Conservation (phyloP, 2,888 invertebrate genomes). For the Morpho helenor region DNA sequence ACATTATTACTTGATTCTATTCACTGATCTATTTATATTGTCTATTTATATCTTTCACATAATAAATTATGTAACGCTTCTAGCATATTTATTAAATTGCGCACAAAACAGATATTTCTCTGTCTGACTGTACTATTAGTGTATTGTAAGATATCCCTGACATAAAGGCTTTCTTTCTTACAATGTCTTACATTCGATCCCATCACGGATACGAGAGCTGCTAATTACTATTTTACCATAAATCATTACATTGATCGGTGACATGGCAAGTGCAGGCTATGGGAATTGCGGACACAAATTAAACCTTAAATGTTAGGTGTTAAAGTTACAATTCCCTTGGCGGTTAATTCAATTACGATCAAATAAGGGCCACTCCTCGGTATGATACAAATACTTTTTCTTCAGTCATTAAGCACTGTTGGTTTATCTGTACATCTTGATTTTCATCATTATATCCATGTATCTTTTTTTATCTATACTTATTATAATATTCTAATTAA, state of each 20-base stretch:
- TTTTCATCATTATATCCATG: too few species aligned
- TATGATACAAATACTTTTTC: constrained; percentile 1
- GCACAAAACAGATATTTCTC: too few species aligned
- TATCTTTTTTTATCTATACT: too few species aligned
- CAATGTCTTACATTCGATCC: neutral
- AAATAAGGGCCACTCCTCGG: constrained; percentile 6
- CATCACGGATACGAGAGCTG: constrained; percentile 7
- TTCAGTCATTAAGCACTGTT: neutral
- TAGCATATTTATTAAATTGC: too few species aligned
- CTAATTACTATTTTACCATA: constrained; percentile 66
- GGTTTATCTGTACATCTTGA: neutral
- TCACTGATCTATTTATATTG: too few species aligned
- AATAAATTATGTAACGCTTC: too few species aligned
- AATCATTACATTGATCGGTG: constrained; percentile 46
- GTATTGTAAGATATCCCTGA: neutral
- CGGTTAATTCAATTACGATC: constrained; percentile 15
- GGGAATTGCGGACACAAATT: constrained; percentile 9
- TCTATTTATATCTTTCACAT: too few species aligned
- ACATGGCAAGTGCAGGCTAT: constrained; percentile 25
- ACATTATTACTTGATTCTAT: too few species aligned
- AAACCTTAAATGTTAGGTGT: constrained; percentile 11
- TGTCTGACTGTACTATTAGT: too few species aligned
- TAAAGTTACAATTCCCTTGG: constrained; percentile 10
- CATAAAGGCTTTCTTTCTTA: constrained; percentile 11
- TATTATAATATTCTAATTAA: too few species aligned